Conservation (phyloP, 92 coral and sea anemone species). For the Palythoa grandis region DNA sequence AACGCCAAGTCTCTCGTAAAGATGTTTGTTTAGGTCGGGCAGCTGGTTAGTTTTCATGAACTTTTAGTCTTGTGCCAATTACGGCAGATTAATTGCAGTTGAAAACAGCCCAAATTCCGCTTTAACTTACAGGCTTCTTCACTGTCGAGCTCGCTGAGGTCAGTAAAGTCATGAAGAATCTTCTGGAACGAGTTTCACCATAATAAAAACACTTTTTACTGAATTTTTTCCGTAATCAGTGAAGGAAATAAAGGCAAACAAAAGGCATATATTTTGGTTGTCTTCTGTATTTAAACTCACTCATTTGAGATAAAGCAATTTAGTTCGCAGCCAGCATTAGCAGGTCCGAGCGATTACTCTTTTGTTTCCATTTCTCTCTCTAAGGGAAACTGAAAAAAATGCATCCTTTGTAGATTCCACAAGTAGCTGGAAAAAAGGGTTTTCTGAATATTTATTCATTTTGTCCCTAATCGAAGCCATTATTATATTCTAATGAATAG, state of each 20-base stretch:
- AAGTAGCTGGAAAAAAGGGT: no score
- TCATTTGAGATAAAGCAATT: conserved; percentile 17
- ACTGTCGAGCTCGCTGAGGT: neutral
- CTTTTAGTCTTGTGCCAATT: conserved; percentile 41
- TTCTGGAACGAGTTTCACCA: neutral
- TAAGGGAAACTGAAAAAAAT: no score
- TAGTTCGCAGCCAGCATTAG: neutral
- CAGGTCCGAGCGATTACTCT: no score
- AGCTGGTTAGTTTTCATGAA: conserved; percentile 14
- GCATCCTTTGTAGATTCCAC: no score
- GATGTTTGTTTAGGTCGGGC: conserved; percentile 31
- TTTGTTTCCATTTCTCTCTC: no score
- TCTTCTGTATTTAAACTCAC: neutral
- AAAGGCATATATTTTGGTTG: neutral
- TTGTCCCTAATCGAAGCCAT: no score
- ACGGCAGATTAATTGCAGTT: conserved; percentile 12
- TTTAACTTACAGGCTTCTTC: neutral
- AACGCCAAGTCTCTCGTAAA: conserved; percentile 24
- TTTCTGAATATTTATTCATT: no score
- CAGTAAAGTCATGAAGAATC: neutral
- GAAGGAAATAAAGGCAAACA: neutral
- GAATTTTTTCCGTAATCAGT: neutral
- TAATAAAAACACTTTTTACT: neutral
- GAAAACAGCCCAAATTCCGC: neutral
- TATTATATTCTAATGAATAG: no score